Base-by-base conservation (phyloP, 2,797 vertebrate species). In the Neoniphon sammara region DNA sequence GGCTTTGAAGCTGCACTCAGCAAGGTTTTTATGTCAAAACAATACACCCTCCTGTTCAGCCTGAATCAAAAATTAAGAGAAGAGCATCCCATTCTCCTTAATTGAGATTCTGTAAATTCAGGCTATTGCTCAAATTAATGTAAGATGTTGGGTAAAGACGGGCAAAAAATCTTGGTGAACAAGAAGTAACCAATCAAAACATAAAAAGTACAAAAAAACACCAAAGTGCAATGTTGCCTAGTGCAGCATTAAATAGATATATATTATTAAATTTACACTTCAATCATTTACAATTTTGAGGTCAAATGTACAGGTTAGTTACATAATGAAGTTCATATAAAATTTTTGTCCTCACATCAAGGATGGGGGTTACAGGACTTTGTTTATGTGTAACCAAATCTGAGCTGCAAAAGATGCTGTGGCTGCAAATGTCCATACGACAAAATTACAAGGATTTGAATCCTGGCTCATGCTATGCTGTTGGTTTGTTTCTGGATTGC, bases 181-280 rank as follows among this genome's bases (percentile, higher is more conserved):
- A 1, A 5, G 15, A 46, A 18, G 14, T 46, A 5, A 8, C 31
- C 2, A 3, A 8, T 34, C 5, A 34, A 34, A 46, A 46, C 4
- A 17, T 4, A 27, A 12, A 3, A 46, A 46, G 17, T 46, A 46
- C 44, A 46, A 44, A 44, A 46, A 73, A 76, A 80, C 57, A 49
- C 9, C 21, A 65, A 53, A 63, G 77, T 68, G 54, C 69, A 77
- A 80, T 66, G 56, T 77, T 78, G 67, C 62, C 50, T 54, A 55
- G 68, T 66, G 66, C 58, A 46, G 60, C n/a, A 58, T 81, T 89
- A 82, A 82, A 82, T 83, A 82, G 73, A 52, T 27, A 27, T 27
- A 27, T 27, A 27, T 27, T 2, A 2, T 27, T 27, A 27, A 27
- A 36, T 82, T 76, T 82, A 75, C 82, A 15, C 15, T 46, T 5